phyloP scores from a whole-genome alignment of 2,888 invertebrate species.

The Drosophila anceps region DNA sequence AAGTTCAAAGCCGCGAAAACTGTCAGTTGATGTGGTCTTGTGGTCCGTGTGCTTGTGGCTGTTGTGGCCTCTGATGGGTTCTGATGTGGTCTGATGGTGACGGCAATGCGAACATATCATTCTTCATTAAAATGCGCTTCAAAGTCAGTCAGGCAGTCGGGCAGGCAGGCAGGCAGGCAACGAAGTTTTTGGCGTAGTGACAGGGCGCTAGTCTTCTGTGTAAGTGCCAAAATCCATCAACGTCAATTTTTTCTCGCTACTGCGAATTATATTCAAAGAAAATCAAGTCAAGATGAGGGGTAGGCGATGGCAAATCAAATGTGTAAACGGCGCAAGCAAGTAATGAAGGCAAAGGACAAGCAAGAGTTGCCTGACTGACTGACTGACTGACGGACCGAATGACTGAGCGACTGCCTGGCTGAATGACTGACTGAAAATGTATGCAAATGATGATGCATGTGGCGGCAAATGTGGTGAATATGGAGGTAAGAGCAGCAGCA shows the following conservation, averaged over 20 bases:
- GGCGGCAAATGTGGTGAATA: constrained; percentile 73
- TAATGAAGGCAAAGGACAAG: constrained; percentile 64
- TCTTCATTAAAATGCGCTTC: constrained; percentile 82
- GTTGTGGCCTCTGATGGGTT: constrained; percentile 34
- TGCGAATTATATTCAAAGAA: constrained; percentile 82
- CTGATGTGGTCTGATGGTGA: constrained; percentile 45
- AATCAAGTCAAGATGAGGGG: constrained; percentile 61
- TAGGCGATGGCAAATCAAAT: constrained; percentile 57
- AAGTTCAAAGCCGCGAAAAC: constrained; percentile 79
- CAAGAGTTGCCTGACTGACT: constrained; percentile 46
- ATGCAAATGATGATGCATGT: constrained; percentile 82
- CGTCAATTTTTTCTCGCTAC: constrained; percentile 76
- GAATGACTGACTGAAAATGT: constrained; percentile 74
- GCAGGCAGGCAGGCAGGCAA: constrained; percentile 36
- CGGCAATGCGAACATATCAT: constrained; percentile 79
- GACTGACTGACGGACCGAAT: constrained; percentile 19
- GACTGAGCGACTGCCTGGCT: constrained; percentile 35
- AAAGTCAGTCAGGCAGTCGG: constrained; percentile 65
- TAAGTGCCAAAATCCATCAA: constrained; percentile 84
- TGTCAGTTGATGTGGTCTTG: constrained; percentile 70
- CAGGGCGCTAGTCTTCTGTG: constrained; percentile 76
- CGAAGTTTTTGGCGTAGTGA: constrained; percentile 67
- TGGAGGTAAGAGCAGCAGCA: constrained; percentile 38
- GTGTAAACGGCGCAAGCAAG: constrained; percentile 67
- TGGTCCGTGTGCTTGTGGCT: constrained; percentile 55